Base-by-base conservation (phyloP, 2,888 invertebrate genomes). In the Perizoma flavofasciatum region DNA sequence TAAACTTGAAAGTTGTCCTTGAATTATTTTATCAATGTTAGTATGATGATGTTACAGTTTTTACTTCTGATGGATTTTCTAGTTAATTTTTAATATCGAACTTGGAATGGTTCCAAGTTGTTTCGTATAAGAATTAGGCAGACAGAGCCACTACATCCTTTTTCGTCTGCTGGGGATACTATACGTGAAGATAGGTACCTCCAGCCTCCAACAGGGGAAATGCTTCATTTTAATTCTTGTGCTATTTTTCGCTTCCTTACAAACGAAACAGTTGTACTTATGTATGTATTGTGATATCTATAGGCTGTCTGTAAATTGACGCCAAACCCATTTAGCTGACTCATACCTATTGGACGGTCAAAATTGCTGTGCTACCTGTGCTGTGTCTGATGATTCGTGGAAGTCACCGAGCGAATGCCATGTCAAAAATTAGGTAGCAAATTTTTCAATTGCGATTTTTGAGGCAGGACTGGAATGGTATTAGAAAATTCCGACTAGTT, bases 321-420 rank as follows among this genome's bases (percentile, higher is more conserved):
- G 41, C 41, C 45, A 34, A 49, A 35, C 11, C 35, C 49, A 55
- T 57, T 54, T 32, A 40, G 51, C 44, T 63, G 61, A 63, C 51
- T 65, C 65, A 65, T 47, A 37, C 7, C 5, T 6, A 35, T 40
- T 39, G 10, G 22, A 22, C 32, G 11, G 41, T 56, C 54, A 46
- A 54, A 61, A 58, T 53, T 50, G 45, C 46, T 52, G 53, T 51
- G 59, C 39, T 48, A 43, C 59, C 57, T 5, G 7, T 6, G 37
- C 1, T 7, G 6, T 51, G 59, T 55, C 56, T 59, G 51, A 8
- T 22, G 39, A 48, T 68, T 68, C 64, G 22, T 58, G 60, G 63
- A 65, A 66, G 37, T 50, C 8, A 39, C 41, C 6, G 45, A 32
- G 47, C 47, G 41, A 61, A 59, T 62, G 11, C 53, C 43, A 47